phyloP scores from a whole-genome alignment of 2,797 vertebrate genomes.

The Bradypus variegatus region DNA sequence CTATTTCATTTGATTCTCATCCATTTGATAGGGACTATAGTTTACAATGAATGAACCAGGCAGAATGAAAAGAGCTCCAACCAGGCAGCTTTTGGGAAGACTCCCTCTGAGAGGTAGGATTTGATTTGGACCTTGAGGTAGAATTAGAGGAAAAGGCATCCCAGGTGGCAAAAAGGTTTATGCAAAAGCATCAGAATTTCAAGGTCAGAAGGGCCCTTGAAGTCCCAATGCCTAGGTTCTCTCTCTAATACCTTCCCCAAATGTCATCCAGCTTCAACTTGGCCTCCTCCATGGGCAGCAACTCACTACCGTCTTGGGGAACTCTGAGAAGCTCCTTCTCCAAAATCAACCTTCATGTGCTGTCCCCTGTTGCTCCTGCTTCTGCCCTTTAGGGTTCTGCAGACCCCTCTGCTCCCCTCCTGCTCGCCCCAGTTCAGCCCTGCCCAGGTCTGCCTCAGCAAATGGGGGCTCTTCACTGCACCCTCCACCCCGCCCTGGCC shows the following conservation, averaged over 20 bases:
- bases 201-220: neutral
- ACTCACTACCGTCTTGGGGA: neutral
- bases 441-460: neutral
- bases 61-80: neutral
- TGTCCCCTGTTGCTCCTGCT: no score
- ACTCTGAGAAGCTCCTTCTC: neutral
- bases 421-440: neutral
- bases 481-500: neutral
- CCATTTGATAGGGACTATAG: neutral
- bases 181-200: neutral
- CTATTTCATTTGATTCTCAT: neutral
- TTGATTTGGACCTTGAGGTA: neutral
- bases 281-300: neutral
- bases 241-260: no score
- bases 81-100: neutral
- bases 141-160: neutral
- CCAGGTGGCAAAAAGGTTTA: neutral
- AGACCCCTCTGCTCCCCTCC: accelerated
- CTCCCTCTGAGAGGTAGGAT: neutral
- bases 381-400: neutral
- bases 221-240: neutral
- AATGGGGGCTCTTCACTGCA: neutral
- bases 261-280: neutral
- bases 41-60: neutral
- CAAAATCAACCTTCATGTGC: neutral